Evolutionary conservation across 2,113 vertebrate genomes (phyloP).

Genomic region (Phrynosoma platyrhinos): DNA sequence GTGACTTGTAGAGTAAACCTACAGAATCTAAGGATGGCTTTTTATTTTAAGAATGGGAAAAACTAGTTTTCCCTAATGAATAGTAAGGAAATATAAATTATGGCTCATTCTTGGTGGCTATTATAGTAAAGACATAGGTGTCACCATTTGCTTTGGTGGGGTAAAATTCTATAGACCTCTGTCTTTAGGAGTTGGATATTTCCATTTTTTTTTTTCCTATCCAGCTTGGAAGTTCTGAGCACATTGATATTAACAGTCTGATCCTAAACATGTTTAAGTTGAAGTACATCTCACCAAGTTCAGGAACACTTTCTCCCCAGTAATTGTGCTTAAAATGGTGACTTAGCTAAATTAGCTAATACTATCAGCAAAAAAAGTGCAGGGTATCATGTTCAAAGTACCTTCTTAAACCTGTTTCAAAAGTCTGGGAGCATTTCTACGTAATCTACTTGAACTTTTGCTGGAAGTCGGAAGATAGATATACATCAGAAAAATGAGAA

Average conservation of each 20-base stretch:
- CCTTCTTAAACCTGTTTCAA: not conserved
- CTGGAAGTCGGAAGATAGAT: not conserved
- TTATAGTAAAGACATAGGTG: conserved; percentile 31
- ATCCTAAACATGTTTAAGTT: conserved; percentile 1
- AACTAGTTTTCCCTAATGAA: not conserved
- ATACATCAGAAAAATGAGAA: not conserved
- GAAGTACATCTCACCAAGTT: not conserved
- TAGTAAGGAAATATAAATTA: conserved; percentile 27
- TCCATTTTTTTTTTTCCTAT: not conserved
- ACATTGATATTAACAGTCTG: not conserved
- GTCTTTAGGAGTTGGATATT: not conserved
- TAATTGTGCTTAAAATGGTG: not conserved
- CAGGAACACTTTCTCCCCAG: not conserved
- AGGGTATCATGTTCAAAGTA: not conserved
- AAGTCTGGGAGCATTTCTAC: not conserved
- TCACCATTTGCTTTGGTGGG: not conserved
- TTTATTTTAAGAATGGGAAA: conserved; percentile 45
- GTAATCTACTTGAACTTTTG: not conserved
- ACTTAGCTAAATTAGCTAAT: no score
- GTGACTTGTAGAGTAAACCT: not conserved
- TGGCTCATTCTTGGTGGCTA: conserved; percentile 17
- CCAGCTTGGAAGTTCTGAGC: not conserved
- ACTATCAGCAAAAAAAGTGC: not conserved
- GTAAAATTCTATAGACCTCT: not conserved
- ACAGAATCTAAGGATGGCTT: not conserved